Conservation (phyloP, 2,888 invertebrate genomes). For the Steinernema scapterisci region DNA sequence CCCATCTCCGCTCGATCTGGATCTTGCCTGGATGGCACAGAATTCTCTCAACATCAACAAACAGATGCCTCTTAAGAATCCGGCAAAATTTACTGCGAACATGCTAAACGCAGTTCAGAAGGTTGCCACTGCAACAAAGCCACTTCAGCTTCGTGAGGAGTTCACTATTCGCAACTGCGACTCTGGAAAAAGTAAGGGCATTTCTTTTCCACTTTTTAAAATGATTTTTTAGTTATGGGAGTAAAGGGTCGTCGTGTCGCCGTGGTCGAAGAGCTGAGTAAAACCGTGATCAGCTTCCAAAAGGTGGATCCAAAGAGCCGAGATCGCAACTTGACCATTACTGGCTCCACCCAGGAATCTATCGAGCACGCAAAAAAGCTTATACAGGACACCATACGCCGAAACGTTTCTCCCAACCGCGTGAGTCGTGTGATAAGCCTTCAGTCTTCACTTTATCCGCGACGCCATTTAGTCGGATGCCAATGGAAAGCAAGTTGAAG, state of each 20-base stretch:
- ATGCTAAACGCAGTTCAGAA: slow-evolving; percentile 21
- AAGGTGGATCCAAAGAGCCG: slow-evolving; percentile 91
- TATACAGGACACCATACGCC: slow-evolving; percentile 90
- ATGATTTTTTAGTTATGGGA: slow-evolving; percentile 82
- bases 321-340: slow-evolving; percentile 91
- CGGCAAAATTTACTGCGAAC: slow-evolving; percentile 13
- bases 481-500: slow-evolving; percentile 30
- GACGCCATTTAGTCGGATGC: slow-evolving; percentile 32
- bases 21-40: slow-evolving; percentile 17
- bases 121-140: slow-evolving; percentile 36
- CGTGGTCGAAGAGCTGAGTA: slow-evolving; percentile 97
- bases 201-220: not conserved
- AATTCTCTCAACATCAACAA: slow-evolving; percentile 23
- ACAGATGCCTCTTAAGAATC: slow-evolving; percentile 9
- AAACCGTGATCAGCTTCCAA: slow-evolving; percentile 98
- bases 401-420: slow-evolving; percentile 86
- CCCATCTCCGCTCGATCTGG: slow-evolving; percentile 35
- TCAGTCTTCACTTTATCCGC: not conserved
- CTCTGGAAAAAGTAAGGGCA: slow-evolving; percentile 83
- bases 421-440: slow-evolving; percentile 40
- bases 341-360: slow-evolving; percentile 88
- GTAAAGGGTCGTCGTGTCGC: slow-evolving; percentile 96
- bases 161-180: slow-evolving; percentile 91
- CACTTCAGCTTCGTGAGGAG: slow-evolving; percentile 84
- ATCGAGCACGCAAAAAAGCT: slow-evolving; percentile 88